Percentiles rank a stretch among this genome's conserved stretches.
Evolutionary conservation across 2,888 invertebrate species (phyloP).

Genomic region (Metopia argyrocephala): DNA sequence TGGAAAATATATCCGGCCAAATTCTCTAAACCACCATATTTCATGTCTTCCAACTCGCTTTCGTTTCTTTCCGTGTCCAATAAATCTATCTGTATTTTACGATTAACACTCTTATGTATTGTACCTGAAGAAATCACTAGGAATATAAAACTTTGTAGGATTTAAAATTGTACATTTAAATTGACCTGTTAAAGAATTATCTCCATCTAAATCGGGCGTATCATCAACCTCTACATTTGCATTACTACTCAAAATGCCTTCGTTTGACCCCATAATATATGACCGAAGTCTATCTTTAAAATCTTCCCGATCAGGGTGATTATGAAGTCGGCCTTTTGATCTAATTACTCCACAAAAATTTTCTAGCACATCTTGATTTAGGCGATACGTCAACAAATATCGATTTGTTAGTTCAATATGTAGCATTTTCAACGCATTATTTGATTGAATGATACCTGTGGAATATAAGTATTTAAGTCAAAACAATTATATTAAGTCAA

Average conservation of each 20-base stretch:
- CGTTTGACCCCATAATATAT: conserved; percentile 14
- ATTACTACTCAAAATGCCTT: not conserved
- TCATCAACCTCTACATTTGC: not conserved
- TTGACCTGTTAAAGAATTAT: not conserved
- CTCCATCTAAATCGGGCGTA: not conserved
- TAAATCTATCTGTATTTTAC: not conserved
- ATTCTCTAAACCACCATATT: conserved; percentile 3
- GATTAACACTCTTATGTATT: not conserved
- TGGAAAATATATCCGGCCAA: not conserved
- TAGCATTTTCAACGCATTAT: conserved; percentile 31
- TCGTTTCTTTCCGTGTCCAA: not conserved
- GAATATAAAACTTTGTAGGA: not conserved
- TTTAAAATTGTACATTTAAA: not conserved
- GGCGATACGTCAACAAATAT: conserved; percentile 16
- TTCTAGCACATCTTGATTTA: conserved; percentile 29
- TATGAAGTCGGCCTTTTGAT: conserved; percentile 29
- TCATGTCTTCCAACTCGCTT: not conserved
- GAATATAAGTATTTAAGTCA: conserved; percentile 16
- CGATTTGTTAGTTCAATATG: conserved; percentile 12
- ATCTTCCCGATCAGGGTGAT: conserved; percentile 20
- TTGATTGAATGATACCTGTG: conserved; percentile 27
- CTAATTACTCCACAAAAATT: conserved; percentile 35
- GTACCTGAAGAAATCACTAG: not conserved
- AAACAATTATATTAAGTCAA: conserved; percentile 19
- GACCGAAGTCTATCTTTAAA: conserved; percentile 21